These are phyloP conservation scores for Emesis furor DNA, from an alignment of 2,888 invertebrate genomes.

Conservation along the genomic window DNA sequence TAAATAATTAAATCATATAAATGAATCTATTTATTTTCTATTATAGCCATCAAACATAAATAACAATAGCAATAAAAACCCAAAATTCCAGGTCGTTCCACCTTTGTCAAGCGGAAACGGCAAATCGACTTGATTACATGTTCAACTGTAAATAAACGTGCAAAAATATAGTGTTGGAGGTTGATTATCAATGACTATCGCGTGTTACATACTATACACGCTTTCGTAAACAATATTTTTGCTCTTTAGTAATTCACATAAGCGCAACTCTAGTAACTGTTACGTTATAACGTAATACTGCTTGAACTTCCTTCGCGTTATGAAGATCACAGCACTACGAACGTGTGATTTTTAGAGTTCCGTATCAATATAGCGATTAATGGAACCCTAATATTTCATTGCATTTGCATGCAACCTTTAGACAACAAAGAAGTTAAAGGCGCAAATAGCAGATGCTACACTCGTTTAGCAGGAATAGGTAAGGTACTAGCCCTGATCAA, in stretches of 20 bases:
- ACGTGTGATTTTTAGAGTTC: neutral
- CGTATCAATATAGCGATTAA: no score
- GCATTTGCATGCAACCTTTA: no score
- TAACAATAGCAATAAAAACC: neutral
- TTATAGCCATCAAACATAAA: neutral
- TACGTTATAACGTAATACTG: constrained; percentile 4
- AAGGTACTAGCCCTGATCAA: no score
- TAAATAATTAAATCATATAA: no score
- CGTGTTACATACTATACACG: constrained; percentile 19
- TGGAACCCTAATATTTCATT: no score
- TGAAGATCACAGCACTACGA: neutral
- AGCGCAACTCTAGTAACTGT: neutral
- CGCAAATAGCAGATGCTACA: no score
- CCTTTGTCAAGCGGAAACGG: constrained; percentile 2
- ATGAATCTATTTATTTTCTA: no score
- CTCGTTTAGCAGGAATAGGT: no score
- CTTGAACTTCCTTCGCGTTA: constrained; percentile 6
- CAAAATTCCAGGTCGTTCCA: constrained; percentile 22
- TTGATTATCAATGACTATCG: constrained; percentile 21
- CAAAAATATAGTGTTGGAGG: constrained; percentile 19
- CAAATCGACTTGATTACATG: constrained; percentile 21
- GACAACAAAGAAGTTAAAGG: no score
- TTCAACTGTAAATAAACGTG: constrained; percentile 19
- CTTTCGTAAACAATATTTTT: constrained; percentile 50
- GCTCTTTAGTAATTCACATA: constrained; percentile 24